phyloP scores from a whole-genome alignment of 2,888 invertebrate genomes.

The Mesorhabditis sp. region DNA sequence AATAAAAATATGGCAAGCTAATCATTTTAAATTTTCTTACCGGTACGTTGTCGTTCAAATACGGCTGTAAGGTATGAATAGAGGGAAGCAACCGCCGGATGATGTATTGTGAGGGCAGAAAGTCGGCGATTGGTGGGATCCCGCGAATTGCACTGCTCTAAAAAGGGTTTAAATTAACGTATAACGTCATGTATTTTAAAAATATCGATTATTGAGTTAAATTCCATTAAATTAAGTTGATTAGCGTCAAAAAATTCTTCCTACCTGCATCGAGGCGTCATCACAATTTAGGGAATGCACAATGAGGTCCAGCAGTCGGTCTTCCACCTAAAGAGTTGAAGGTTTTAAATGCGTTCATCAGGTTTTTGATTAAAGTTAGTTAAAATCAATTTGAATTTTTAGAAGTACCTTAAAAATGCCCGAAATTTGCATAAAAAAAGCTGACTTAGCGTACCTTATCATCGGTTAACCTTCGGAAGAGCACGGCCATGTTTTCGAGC shows the following conservation, averaged over 20 bases:
- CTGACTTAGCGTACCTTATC: conserved; percentile 19
- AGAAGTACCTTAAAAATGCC: too few relatives aligned
- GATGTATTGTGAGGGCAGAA: conserved; percentile 44
- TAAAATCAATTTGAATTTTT: too few relatives aligned
- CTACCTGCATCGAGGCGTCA: conserved; percentile 36
- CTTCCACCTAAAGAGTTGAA: conserved; percentile 32
- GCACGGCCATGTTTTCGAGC: conserved; percentile 48
- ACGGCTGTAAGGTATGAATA: conserved; percentile 40
- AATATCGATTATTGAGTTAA: not conserved
- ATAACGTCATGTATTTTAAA: not conserved
- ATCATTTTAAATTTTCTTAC: conserved; percentile 18
- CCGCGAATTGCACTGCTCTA: conserved; percentile 48
- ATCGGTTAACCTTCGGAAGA: conserved; percentile 51
- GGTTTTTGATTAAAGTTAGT: too few relatives aligned
- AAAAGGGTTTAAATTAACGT: conserved; percentile 11
- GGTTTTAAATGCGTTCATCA: too few relatives aligned
- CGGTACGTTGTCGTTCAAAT: conserved; percentile 52
- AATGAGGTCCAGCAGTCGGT: conserved; percentile 45
- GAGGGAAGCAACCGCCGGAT: conserved; percentile 44
- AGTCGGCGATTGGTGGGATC: conserved; percentile 46
- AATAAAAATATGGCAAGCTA: conserved; percentile 8
- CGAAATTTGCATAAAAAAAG: too few relatives aligned
- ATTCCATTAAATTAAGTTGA: too few relatives aligned
- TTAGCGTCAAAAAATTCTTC: too few relatives aligned
- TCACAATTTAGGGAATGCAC: conserved; percentile 35